Base-by-base conservation (phyloP, 2,797 vertebrate species). In the Danio jaintianensis region DNA sequence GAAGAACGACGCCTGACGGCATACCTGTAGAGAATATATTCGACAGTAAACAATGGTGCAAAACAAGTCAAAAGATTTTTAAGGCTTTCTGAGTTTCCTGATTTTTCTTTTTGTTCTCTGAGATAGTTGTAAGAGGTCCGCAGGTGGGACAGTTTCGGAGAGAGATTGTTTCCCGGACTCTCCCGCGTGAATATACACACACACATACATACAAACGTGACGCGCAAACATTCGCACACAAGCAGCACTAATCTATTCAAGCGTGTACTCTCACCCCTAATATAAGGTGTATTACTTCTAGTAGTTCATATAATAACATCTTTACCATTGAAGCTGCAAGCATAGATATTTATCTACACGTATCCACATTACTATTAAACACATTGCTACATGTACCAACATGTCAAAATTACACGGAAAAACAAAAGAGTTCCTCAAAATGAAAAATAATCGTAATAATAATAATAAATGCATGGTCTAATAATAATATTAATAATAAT, bases 51-150 rank as follows among this genome's bases (percentile, higher is more conserved):
- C 92, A 92, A 87, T 83, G 91, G 90, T 91, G 91, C 91, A 92
- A 92, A 93, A 90, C 88, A 92, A 91, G 89, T 92, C 83, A 89
- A 91, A 91, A 86, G 89, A 87, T 89, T 29, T 88, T 95, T 94
- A 94, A 95, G 94, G 94, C 93, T 93, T 95, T 92, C 86, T 90
- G 88, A 92, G 85, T 89, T 92, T 92, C 91, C 92, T 92, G 92
- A 94, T 56, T 56, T 42, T 69, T 48, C 12, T 43, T 82, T 72
- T 84, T 89, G 89, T 90, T 93, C 91, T 87, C 92, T 93, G 92
- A 93, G 92, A 92, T 89, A 90, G 85, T 91, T 81, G 81, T 88
- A 83, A 87, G 88, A 85, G 62, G 76, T 83, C 79, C 79, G 7
- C 63, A 47, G 64, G 53, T 5, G 59, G 79, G 84, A 81, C 85